Evolutionary conservation across 2,888 invertebrate species (phyloP).

Genomic region (Troglohyphantes excavatus): DNA sequence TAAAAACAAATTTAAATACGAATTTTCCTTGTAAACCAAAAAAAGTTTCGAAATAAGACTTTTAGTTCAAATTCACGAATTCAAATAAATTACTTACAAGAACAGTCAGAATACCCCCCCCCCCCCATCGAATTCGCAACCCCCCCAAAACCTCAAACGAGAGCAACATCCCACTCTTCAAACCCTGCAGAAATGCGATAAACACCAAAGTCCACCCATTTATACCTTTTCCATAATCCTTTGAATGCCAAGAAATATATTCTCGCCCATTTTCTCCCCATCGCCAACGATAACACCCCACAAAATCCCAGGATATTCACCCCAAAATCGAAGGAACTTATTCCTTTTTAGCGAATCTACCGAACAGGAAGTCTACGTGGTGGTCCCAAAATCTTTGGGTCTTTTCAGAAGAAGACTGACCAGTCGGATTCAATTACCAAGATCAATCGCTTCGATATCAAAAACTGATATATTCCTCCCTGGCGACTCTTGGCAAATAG

Average conservation of each 20-base stretch:
- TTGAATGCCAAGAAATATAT: slow-evolving; percentile 11
- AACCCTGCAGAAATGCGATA: background rate
- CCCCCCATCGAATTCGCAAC: too few relatives aligned
- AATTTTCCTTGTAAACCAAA: too few relatives aligned
- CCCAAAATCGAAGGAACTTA: slow-evolving; percentile 12
- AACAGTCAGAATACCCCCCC: too few relatives aligned
- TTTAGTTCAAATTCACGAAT: too few relatives aligned
- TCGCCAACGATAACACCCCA: slow-evolving; percentile 13
- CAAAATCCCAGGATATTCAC: slow-evolving; percentile 25
- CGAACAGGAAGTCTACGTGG: slow-evolving; percentile 8
- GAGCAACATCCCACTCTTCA: background rate
- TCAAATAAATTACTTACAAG: too few relatives aligned
- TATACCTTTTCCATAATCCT: slow-evolving; percentile 9
- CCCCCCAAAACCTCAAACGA: background rate
- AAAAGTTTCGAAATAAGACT: too few relatives aligned
- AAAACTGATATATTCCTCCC: slow-evolving; percentile 73
- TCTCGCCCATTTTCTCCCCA: slow-evolving; percentile 14
- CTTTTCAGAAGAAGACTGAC: slow-evolving; percentile 47
- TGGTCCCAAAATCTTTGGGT: background rate
- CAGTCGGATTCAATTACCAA: slow-evolving; percentile 57
- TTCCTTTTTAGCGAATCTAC: background rate
- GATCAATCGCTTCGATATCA: slow-evolving; percentile 61
- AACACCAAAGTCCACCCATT: background rate
- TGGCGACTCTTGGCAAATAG: slow-evolving; percentile 48
- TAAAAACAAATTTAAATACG: too few relatives aligned